Evolutionary conservation across 2,797 vertebrate genomes (phyloP).

Genomic region (Oreortyx pictus): DNA sequence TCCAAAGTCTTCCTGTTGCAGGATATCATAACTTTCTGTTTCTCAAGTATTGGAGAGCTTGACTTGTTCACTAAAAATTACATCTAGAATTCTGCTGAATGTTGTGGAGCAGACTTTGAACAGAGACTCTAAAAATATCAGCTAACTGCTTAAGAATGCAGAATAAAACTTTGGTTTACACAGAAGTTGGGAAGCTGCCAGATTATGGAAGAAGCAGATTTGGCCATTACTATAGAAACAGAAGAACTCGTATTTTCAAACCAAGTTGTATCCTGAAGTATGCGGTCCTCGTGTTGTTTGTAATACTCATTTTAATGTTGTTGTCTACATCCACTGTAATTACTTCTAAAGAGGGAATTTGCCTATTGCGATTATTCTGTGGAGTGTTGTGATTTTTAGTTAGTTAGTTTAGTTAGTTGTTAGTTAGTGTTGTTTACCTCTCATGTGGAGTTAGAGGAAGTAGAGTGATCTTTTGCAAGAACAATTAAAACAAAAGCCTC

Average conservation of each 20-base stretch:
- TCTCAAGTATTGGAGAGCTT: neutral
- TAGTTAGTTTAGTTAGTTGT: too few relatives aligned
- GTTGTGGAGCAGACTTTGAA: conserved; percentile 33
- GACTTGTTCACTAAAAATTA: conserved; percentile 16
- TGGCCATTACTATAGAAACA: neutral
- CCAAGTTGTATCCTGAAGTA: neutral
- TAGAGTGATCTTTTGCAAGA: neutral
- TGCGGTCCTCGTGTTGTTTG: neutral
- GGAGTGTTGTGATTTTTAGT: neutral
- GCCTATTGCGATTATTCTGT: neutral
- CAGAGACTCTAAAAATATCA: conserved; percentile 55
- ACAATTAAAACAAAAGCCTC: neutral
- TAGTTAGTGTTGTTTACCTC: too few relatives aligned
- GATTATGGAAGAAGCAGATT: conserved; percentile 6
- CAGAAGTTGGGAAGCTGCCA: conserved; percentile 42
- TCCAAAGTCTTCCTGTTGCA: neutral
- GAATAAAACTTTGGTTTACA: conserved; percentile 50
- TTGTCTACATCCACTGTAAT: neutral
- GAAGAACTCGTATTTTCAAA: neutral
- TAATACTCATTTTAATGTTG: neutral
- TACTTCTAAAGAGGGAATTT: neutral
- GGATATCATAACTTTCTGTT: neutral
- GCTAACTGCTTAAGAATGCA: conserved; percentile 62
- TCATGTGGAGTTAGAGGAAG: neutral
- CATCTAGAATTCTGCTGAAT: neutral